Base-by-base conservation (phyloP, 2,888 invertebrate genomes). In the Acheta domesticus region DNA sequence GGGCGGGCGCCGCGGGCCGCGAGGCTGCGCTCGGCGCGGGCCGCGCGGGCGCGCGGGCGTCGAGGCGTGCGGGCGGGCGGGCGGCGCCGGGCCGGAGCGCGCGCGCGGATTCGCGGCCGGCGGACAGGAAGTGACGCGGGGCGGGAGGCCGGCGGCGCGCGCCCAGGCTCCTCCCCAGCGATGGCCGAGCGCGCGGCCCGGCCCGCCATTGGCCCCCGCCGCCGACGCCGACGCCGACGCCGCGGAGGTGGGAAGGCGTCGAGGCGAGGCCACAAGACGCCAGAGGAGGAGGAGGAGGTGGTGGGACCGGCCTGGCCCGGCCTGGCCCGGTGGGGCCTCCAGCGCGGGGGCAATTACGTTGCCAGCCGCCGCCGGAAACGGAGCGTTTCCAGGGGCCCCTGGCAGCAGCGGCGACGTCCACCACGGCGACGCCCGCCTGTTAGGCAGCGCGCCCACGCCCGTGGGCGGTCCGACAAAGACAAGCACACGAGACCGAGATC, bases 111-210 rank as follows among this genome's bases (percentile, higher is more conserved):
- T 62, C 62, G 62, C 62, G n/a, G 62, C 62, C 62, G 3, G 62
- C 62, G 62, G 62, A 62, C 62, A 62, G 62, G 62, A 62, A 62
- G 62, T 62, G 62, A 19, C n/a, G 62, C 62, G 62, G 62, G 62
- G 62, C 62, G 62, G 16, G 62, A n/a, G 62, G 62, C 62, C 62
- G 62, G 62, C n/a, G 16, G 62, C 36, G 62, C 62, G 62, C 62
- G n/a, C 62, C 62, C n/a, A 19, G 62, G 62, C 62, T 62, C 62
- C 62, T 62, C 62, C 62, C 62, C 62, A n/a, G 62, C 62, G 62
- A 62, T 62, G 62, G 62, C 62, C 62, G 62, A 62, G 62, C 62
- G 62, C 62, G 62, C n/a, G 62, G 62, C 62, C 62, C 62, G 16
- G 62, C 16, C 14, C 62, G 62, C 62, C 62, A 62, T 62, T 62